Evolutionary conservation across 2,888 invertebrate genomes (phyloP), one percentile per base, ranked within the genome.

Genomic region (Brachynemurus nebulosus): DNA sequence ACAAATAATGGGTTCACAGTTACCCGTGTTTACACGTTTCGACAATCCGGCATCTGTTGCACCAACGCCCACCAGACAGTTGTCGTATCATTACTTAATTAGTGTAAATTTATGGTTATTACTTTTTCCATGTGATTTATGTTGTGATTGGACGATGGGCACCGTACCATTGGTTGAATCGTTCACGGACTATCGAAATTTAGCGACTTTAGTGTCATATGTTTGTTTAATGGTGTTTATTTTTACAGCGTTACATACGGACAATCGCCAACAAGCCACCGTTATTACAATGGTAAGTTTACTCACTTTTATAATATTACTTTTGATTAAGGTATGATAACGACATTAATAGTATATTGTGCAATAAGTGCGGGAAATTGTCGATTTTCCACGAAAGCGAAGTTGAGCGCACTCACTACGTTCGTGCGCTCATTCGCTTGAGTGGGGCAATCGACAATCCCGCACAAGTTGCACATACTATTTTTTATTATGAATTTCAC

Each of bases 101-200:
- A 84, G 89, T 42, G 73, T 93, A 51, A 96, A 96, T 67, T 72
- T 84, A 44, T 91, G 91, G 86, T 71, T 96, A 51, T 70, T 96
- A 51, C 72, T 93, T 43, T 79, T 86, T 57, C 96, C 96, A 2
- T 84, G 84, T 53, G 78, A 86, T 53, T 72, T 96, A 45, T 95
- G 95, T 68, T 95, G 95, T 65, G 96, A 96, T 68, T 96, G 95
- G 95, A 96, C 95, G 37, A 96, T 96, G 96, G 95, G 90, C 42
- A 91, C 91, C 6, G 81, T 96, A 45, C 86, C 92, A 0, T 65
- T 96, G 44, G 71, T 96, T 38, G 78, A 80, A 53, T 78, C 83
- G 27, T 73, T 90, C 60, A 58, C 72, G 4, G 96, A 96, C 65
- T 65, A 73, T 1, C 73, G 95, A 34, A 93, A 93, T 67, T 51